These are phyloP conservation scores for Nyctibius bracteatus DNA, from an alignment of 2,113 vertebrate species.

Conservation along the genomic window DNA sequence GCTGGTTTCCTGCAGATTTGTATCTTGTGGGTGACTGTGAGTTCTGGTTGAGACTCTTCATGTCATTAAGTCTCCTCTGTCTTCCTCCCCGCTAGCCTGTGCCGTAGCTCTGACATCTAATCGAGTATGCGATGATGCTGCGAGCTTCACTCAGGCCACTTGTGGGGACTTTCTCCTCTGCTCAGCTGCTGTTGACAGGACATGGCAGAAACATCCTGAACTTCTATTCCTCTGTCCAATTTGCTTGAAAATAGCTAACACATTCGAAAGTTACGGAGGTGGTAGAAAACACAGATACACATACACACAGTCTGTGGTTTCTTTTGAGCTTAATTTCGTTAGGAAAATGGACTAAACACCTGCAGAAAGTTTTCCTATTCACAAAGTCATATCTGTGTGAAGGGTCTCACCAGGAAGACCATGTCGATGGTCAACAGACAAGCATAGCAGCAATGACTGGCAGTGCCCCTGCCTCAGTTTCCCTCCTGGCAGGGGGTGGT, in stretches of 20 bases:
- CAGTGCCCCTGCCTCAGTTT: not conserved
- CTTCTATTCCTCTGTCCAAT: not conserved
- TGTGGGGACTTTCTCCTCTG: not conserved
- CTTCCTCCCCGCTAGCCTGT: not conserved
- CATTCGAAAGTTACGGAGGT: not conserved
- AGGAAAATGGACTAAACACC: not conserved
- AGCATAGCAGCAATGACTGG: not conserved
- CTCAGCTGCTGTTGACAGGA: not conserved
- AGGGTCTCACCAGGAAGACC: not conserved
- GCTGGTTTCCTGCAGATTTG: not conserved
- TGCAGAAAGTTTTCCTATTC: not conserved
- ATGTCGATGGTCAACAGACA: accelerated
- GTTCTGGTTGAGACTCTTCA: not conserved
- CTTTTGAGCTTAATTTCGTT: not conserved
- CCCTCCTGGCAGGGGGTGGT: not conserved
- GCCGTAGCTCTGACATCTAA: not conserved
- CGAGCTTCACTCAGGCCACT: not conserved
- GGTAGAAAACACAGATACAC: not conserved
- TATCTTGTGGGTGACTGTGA: not conserved
- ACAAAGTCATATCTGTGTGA: accelerated
- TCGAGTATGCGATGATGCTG: not conserved
- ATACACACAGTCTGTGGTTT: accelerated
- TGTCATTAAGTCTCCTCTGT: not conserved
- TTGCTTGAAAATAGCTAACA: not conserved
- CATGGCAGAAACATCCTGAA: not conserved